A percentile compares a stretch with the other conserved stretches of the same genome.
Conservation (phyloP, 35 echinoderm and acorn worm species). For the Diadema setosum region DNA sequence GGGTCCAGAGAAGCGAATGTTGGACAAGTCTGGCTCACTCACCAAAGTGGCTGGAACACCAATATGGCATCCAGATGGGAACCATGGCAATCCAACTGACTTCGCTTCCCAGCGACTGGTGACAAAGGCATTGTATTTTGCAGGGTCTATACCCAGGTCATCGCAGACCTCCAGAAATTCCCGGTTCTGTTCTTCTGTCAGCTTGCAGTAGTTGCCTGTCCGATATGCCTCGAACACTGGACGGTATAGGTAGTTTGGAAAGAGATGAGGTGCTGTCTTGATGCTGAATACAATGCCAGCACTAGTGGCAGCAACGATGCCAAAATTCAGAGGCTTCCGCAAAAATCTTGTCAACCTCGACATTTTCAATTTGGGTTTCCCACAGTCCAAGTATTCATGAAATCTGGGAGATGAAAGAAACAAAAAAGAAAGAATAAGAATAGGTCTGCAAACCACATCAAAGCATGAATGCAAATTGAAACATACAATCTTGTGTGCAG, state of each 20-base stretch:
- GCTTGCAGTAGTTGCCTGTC: not conserved
- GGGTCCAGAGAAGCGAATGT: constrained; percentile 25
- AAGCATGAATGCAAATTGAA: no score
- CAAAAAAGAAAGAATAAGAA: no score
- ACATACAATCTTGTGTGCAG: no score
- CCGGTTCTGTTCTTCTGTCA: constrained; percentile 6
- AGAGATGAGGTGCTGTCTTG: constrained; percentile 61
- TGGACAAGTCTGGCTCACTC: constrained; percentile 23
- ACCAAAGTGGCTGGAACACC: constrained; percentile 67
- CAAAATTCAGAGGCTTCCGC: constrained; percentile 48
- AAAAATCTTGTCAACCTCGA: constrained; percentile 32
- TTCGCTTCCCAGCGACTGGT: constrained; percentile 53
- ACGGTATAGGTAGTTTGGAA: constrained; percentile 43
- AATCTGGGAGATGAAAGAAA: no score
- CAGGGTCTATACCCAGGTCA: constrained; percentile 40
- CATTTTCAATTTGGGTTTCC: not conserved
- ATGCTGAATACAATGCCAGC: constrained; percentile 48
- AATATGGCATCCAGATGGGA: constrained; percentile 80
- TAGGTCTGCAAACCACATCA: no score
- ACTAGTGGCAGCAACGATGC: constrained; percentile 2
- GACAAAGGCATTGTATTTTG: constrained; percentile 33
- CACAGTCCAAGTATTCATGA: no score
- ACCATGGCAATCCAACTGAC: constrained; percentile 52
- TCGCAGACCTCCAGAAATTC: constrained; percentile 76
- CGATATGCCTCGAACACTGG: constrained; percentile 68